Conservation (phyloP, 2,113 vertebrate species). For the Lipophrys pholis region DNA sequence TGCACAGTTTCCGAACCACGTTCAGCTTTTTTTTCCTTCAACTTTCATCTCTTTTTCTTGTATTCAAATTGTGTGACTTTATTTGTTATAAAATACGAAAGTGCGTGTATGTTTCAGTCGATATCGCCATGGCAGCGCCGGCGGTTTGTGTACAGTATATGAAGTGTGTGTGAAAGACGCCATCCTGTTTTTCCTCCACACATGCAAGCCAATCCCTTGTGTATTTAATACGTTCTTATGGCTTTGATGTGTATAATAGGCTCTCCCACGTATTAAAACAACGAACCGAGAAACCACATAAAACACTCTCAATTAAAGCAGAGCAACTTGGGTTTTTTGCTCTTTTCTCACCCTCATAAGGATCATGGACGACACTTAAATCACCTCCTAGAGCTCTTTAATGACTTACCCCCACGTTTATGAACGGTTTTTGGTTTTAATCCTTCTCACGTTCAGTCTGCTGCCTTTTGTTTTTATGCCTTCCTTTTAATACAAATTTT, state of each 20-base stretch:
- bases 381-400: conserved; percentile 48
- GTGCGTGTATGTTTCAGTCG: conserved; percentile 1
- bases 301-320: conserved; percentile 52
- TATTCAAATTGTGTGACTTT: not conserved
- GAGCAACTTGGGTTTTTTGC: conserved; percentile 31
- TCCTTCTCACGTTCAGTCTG: conserved; percentile 16
- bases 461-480: conserved; percentile 1
- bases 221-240: conserved; percentile 17
- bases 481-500: conserved; percentile 5
- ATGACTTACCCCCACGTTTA: conserved; percentile 32
- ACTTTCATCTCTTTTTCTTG: not conserved
- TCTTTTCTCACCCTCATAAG: conserved; percentile 36
- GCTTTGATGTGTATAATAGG: conserved; percentile 17
- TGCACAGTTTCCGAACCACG: not conserved
- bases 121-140: conserved; percentile 11
- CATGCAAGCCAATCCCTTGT: not conserved
- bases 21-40: not conserved
- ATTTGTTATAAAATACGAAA: conserved; percentile 10
- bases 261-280: conserved; percentile 28
- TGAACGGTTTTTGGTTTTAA: conserved; percentile 23
- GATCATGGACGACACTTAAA: conserved; percentile 52
- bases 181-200: not conserved
- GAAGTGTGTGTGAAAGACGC: not conserved
- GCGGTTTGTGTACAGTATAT: conserved; percentile 5
- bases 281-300: conserved; percentile 33